Base-by-base conservation (phyloP, 2,797 vertebrate species). In the Eremophila alpestris region DNA sequence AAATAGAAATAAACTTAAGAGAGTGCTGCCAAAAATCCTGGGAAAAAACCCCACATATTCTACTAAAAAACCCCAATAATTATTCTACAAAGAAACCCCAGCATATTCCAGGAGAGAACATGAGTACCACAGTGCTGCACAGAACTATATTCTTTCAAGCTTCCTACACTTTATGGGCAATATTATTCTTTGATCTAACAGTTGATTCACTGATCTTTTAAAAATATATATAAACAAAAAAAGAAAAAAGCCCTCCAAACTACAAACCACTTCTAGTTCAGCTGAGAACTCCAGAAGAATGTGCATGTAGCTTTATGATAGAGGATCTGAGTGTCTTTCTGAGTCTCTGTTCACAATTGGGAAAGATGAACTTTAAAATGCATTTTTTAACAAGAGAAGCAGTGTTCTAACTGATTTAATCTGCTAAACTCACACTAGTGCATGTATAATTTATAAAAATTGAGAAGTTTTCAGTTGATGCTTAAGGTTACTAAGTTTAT, bases 331-430 rank as follows among this genome's bases (percentile, higher is more conserved):
- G 8, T 34, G n/a, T 55, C 22, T 27, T 80, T 83, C 32, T 40
- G 19, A 75, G 15, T 13, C 2, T 70, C 3, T 38, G 9, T 34
- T 41, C 20, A 41, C 22, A 49, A 32, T 0, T 3, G 1, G 16
- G 21, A 51, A 68, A 64, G 21, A 49, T 11, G 6, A 76, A 46
- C 9, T 82, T 70, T 20, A 70, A 82, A 76, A 51, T 26, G 7
- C 7, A 6, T 21, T 20, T 81, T 34, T 34, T 34, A 55, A 27
- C 3, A 15, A 48, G 26, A 49, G 14, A 45, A 81, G 3, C 11
- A 63, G 11, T 17, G 16, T 13, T 78, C 4, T 74, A 26, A 64
- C 8, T 58, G 6, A 32, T 80, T 73, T 45, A 87, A 34, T 20
- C 2, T 29, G 14, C 4, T 76, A 32, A 58, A 4, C 2, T 55